phyloP scores from a whole-genome alignment of 2,888 invertebrate species.

The Argyra leucocephala region DNA sequence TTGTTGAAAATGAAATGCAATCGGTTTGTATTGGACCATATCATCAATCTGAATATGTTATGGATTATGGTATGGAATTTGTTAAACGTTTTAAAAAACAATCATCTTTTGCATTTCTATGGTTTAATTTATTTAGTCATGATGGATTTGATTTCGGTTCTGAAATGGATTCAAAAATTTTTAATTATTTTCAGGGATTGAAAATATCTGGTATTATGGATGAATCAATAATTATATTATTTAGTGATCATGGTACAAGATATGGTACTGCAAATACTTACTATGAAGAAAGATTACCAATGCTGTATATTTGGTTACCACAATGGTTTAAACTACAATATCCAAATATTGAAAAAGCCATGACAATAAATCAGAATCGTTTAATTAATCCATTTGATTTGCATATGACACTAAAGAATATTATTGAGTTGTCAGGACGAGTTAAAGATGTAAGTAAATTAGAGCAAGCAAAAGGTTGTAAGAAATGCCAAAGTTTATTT shows the following conservation, averaged over 20 bases:
- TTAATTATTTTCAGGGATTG: conserved; percentile 49
- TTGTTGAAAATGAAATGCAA: conserved; percentile 40
- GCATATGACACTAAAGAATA: conserved; percentile 55
- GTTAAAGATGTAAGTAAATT: conserved; percentile 22
- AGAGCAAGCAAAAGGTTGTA: conserved; percentile 46
- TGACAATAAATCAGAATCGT: conserved; percentile 51
- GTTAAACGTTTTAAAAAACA: conserved; percentile 49
- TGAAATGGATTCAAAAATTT: conserved; percentile 51
- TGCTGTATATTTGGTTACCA: conserved; percentile 58
- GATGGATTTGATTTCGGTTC: conserved; percentile 53
- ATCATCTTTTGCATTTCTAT: conserved; percentile 62
- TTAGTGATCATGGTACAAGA: conserved; percentile 67
- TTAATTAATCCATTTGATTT: conserved; percentile 64
- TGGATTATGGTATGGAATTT: conserved; percentile 57
- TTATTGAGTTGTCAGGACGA: conserved; percentile 47
- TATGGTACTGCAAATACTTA: conserved; percentile 61
- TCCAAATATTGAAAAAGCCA: conserved; percentile 46
- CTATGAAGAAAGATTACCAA: conserved; percentile 67
- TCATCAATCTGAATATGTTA: conserved; percentile 52
- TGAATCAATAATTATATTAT: conserved; percentile 56
- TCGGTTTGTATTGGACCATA: conserved; percentile 51
- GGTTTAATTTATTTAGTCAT: conserved; percentile 65
- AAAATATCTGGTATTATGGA: conserved; percentile 48
- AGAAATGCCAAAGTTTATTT: conserved; percentile 55
- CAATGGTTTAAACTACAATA: conserved; percentile 48